phyloP scores from a whole-genome alignment of 2,113 vertebrate genomes.

The Oreochromis niloticus region DNA sequence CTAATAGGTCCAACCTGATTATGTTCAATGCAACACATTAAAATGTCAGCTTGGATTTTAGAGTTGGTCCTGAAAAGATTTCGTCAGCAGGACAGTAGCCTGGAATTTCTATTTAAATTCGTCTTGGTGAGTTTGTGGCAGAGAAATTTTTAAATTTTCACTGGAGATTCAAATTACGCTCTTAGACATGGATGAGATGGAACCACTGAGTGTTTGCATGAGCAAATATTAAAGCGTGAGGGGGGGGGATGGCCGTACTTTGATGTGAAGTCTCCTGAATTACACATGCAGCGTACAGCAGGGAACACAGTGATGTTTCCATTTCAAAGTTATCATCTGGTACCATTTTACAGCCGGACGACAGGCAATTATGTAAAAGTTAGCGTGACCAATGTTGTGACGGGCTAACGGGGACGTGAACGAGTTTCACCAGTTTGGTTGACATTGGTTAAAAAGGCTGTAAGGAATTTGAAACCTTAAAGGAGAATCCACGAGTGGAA shows the following conservation, averaged over 20 bases:
- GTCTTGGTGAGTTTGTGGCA: neutral
- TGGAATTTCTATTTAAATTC: neutral
- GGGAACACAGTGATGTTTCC: neutral
- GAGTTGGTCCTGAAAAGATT: neutral
- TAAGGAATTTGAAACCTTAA: neutral
- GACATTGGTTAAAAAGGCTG: neutral
- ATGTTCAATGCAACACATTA: neutral
- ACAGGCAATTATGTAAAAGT: slow-evolving; percentile 9
- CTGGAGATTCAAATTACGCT: neutral
- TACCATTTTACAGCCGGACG: neutral
- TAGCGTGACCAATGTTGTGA: neutral
- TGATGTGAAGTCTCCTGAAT: neutral
- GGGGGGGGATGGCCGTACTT: neutral
- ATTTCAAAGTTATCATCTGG: slow-evolving; percentile 4
- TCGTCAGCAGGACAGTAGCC: neutral
- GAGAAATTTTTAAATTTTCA: neutral
- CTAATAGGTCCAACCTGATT: neutral
- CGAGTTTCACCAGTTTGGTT: neutral
- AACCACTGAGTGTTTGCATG: neutral
- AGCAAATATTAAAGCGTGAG: neutral
- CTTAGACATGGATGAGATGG: neutral
- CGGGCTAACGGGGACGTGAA: neutral
- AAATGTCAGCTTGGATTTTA: neutral
- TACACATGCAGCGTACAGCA: neutral
- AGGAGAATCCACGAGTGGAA: neutral